Conservation (phyloP, 2,113 vertebrate genomes). For the Chaetops frenatus region DNA sequence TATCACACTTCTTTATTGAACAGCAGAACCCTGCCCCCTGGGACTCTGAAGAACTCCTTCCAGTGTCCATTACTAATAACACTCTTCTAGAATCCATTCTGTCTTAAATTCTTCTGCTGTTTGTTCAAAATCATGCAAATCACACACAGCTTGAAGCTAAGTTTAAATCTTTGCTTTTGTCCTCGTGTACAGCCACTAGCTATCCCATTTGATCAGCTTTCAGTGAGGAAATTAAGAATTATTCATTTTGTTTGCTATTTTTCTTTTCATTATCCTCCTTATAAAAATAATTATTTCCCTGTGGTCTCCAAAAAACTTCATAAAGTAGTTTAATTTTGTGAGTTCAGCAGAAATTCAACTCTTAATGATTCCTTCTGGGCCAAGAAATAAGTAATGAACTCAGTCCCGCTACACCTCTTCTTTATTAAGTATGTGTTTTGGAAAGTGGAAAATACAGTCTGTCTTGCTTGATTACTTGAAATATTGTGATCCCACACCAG, state of each 20-base stretch:
- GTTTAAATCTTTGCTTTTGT: neutral
- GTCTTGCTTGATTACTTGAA: neutral
- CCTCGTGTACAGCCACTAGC: neutral
- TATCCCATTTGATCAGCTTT: neutral
- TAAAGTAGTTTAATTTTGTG: neutral
- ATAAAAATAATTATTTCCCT: neutral
- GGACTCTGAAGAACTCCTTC: neutral
- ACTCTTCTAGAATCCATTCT: neutral
- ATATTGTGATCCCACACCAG: neutral
- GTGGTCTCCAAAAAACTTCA: neutral
- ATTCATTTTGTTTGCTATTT: neutral
- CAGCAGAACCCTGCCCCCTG: neutral
- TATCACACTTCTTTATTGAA: neutral
- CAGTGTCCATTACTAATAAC: neutral
- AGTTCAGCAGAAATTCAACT: neutral
- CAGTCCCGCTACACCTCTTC: neutral
- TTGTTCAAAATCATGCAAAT: neutral
- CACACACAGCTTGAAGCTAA: neutral
- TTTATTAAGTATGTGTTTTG: neutral
- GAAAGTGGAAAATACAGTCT: neutral
- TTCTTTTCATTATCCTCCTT: neutral
- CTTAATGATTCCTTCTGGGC: neutral
- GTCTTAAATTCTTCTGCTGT: neutral
- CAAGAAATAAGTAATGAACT: neutral
- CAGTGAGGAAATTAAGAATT: neutral